Conservation (phyloP, 2,888 invertebrate species). For the Gymnocheta viridis region DNA sequence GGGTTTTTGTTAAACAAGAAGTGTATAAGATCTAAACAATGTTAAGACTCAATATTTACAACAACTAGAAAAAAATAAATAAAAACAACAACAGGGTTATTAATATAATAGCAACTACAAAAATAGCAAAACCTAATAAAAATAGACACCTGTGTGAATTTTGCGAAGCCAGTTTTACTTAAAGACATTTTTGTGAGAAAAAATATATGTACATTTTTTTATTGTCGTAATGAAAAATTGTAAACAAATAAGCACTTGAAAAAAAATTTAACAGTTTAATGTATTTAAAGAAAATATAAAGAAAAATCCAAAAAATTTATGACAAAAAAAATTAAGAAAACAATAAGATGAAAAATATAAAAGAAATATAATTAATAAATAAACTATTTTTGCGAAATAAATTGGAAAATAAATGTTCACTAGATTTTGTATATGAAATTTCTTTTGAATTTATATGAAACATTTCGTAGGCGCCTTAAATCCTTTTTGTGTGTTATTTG, state of each 20-base stretch:
- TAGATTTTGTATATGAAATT: no score
- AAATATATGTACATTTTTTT: constrained; percentile 20
- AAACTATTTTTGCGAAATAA: no score
- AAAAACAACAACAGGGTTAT: constrained; percentile 25
- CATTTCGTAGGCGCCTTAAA: no score
- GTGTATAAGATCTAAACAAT: constrained; percentile 53
- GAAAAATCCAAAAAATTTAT: neutral
- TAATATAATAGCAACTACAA: constrained; percentile 36
- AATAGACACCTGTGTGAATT: constrained; percentile 71
- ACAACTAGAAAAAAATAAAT: constrained; percentile 6
- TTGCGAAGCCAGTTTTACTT: constrained; percentile 67
- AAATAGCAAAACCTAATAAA: constrained; percentile 40
- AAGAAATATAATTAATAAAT: no score
- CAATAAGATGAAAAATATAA: neutral
- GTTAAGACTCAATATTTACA: constrained; percentile 12
- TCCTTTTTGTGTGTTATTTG: no score
- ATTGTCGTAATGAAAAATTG: constrained; percentile 31
- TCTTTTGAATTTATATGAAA: no score
- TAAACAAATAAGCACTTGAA: constrained; percentile 23
- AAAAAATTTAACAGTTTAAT: no score
- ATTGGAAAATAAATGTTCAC: no score
- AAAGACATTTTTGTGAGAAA: constrained; percentile 21
- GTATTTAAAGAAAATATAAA: no score
- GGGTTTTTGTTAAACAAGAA: constrained; percentile 46
- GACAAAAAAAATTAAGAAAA: neutral